Conservation (phyloP, 2,113 vertebrate species). For the Mus pahari region DNA sequence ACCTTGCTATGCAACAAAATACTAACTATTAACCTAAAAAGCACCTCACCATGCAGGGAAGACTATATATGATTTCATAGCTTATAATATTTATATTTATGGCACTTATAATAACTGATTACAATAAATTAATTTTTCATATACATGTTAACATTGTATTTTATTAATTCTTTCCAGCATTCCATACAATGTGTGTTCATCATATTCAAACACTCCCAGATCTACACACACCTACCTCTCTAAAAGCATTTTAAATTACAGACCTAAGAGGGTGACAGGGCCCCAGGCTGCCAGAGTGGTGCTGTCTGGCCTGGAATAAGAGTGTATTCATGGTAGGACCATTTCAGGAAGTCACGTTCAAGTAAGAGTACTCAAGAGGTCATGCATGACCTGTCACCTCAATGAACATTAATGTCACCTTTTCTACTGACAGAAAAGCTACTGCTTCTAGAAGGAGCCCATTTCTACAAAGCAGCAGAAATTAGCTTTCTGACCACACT, state of each 20-base stretch:
- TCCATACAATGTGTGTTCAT: background rate
- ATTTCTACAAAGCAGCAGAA: background rate
- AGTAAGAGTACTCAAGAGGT: background rate
- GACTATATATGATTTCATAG: background rate
- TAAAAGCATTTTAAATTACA: constrained; percentile 17
- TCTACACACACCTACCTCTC: background rate
- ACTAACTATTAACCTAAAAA: background rate
- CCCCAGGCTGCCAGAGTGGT: background rate
- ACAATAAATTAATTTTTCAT: background rate
- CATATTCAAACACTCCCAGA: background rate
- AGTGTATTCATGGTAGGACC: background rate
- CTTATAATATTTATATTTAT: background rate
- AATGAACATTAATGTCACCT: background rate
- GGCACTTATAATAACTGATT: background rate
- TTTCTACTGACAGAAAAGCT: background rate
- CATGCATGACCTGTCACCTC: background rate
- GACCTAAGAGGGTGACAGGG: background rate
- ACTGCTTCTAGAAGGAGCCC: background rate
- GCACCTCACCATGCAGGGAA: background rate
- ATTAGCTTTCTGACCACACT: background rate
- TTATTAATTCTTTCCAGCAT: background rate
- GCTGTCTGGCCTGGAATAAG: background rate
- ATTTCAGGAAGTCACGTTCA: background rate
- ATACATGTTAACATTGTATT: background rate
- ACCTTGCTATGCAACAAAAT: background rate